These are phyloP conservation scores for Phymanthus crucifer DNA, from an alignment of 92 coral and sea anemone species.

Conservation along the genomic window DNA sequence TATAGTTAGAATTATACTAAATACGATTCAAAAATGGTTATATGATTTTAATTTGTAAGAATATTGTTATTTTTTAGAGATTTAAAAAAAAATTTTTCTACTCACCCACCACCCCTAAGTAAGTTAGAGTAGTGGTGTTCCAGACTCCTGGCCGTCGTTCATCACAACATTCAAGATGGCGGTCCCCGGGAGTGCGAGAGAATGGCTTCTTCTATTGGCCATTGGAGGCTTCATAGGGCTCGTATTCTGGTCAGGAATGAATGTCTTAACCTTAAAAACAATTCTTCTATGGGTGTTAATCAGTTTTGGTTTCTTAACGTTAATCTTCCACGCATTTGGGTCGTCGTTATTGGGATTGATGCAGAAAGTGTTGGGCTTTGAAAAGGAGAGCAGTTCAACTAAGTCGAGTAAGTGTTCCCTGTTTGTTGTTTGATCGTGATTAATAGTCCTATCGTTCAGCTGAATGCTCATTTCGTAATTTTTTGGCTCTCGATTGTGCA, in stretches of 20 bases:
- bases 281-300: slow-evolving; percentile 75
- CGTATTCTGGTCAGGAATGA: slow-evolving; percentile 74
- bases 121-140: background rate
- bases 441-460: background rate
- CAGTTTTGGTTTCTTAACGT: slow-evolving; percentile 78
- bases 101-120: slow-evolving; percentile 16
- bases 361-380: slow-evolving; percentile 23
- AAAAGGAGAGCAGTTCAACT: slow-evolving; percentile 23
- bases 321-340: slow-evolving; percentile 74
- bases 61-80: background rate
- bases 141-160: slow-evolving; percentile 8
- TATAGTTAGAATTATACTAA: background rate
- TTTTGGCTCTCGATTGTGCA: background rate
- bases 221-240: slow-evolving; percentile 60
- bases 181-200: slow-evolving; percentile 47
- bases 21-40: background rate
- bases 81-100: slow-evolving; percentile 21
- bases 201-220: slow-evolving; percentile 68
- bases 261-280: slow-evolving; percentile 66
- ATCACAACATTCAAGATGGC: slow-evolving; percentile 56
- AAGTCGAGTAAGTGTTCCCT: slow-evolving; percentile 27
- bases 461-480: background rate
- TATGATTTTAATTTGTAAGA: background rate
- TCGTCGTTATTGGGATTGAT: slow-evolving; percentile 65
- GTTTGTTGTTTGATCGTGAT: slow-evolving; percentile 19